Evolutionary conservation across 2,797 vertebrate genomes (phyloP).

Genomic region (Poeciliopsis paucimaculata): DNA sequence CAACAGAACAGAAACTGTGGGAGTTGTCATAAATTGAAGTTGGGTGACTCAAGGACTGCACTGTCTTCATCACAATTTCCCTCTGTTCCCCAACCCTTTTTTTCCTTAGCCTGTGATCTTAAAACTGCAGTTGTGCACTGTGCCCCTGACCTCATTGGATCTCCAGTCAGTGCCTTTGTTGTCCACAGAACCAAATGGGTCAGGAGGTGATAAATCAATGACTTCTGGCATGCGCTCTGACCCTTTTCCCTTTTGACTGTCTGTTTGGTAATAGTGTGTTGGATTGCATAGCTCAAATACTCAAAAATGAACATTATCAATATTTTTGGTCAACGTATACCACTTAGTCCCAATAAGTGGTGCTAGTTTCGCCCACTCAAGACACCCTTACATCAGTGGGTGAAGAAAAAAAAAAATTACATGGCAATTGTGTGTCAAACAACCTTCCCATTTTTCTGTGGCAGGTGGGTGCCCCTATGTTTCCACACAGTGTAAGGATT

Average conservation of each 20-base stretch:
- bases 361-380: not conserved
- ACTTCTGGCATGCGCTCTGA: constrained; percentile 38
- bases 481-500: not conserved
- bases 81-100: constrained; percentile 34
- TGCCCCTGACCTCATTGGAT: constrained; percentile 53
- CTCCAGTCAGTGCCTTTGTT: constrained; percentile 57
- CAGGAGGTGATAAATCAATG: constrained; percentile 67
- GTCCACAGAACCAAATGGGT: constrained; percentile 58
- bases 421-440: not conserved
- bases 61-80: constrained; percentile 46
- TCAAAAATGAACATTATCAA: constrained; percentile 22
- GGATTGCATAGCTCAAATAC: too few relatives aligned
- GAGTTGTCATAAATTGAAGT: constrained; percentile 73
- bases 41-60: constrained; percentile 38
- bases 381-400: not conserved
- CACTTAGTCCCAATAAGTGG: not conserved
- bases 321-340: not conserved
- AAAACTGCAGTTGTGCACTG: constrained; percentile 53
- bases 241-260: constrained; percentile 41
- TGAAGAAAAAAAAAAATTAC: not conserved
- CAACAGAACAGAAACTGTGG: constrained; percentile 58
- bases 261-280: constrained; percentile 25
- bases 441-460: not conserved
- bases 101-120: constrained; percentile 44
- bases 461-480: not conserved